A percentile compares a stretch with the other conserved stretches of the same genome.
Evolutionary conservation across 2,113 vertebrate species (phyloP).

Genomic region (Chionodraco myersi): DNA sequence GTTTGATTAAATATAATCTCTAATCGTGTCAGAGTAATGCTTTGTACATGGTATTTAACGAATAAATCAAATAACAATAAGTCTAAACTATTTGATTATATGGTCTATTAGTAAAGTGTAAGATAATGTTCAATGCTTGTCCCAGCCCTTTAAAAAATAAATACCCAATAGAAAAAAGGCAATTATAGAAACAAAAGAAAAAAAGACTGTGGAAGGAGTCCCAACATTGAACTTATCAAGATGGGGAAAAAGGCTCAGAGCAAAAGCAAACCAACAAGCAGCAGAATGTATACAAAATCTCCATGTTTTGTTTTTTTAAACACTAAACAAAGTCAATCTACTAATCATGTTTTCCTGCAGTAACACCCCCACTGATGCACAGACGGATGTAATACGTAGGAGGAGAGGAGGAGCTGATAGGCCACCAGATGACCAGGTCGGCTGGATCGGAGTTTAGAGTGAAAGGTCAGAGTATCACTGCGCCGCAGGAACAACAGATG

Average conservation of each 20-base stretch:
- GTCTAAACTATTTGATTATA: too few relatives aligned
- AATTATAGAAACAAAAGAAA: neutral
- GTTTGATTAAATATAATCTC: neutral
- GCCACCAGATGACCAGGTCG: constrained; percentile 59
- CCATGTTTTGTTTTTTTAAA: neutral
- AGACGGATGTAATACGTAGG: constrained; percentile 39
- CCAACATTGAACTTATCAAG: neutral
- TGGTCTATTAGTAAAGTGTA: neutral
- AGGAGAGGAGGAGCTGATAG: constrained; percentile 27
- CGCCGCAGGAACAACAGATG: constrained; percentile 29
- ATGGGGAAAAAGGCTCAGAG: neutral
- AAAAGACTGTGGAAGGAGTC: neutral
- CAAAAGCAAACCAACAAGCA: neutral
- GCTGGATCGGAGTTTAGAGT: constrained; percentile 33
- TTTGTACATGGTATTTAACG: neutral
- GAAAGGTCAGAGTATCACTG: constrained; percentile 43
- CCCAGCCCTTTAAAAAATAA: neutral
- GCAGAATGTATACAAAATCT: neutral
- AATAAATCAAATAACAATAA: constrained; percentile 12
- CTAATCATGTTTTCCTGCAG: constrained; percentile 1
- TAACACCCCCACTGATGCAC: constrained; percentile 24
- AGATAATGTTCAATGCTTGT: neutral
- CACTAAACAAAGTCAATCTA: neutral
- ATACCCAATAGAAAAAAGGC: neutral
- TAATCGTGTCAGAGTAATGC: neutral